Evolutionary conservation across 2,113 vertebrate species (phyloP), one percentile per base, ranked within the genome.

Genomic region (Cromileptes altivelis): DNA sequence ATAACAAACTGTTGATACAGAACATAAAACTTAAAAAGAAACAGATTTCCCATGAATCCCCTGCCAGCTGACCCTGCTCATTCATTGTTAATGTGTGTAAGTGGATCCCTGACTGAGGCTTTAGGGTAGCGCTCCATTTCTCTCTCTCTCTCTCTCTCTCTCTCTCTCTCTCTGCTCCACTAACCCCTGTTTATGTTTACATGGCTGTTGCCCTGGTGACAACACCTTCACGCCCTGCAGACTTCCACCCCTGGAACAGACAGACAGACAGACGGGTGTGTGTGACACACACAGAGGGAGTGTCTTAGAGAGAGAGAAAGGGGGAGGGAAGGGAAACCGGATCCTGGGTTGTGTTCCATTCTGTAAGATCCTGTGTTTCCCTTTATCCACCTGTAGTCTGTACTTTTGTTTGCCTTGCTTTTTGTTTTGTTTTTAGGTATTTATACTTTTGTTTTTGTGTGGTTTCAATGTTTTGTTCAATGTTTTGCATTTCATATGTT

Each of bases 161-260:
- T 55, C 21, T 23, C 72, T 57, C 69, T 67, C 40, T 0, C 33
- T 47, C 50, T 30, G 67, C 77, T 70, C 72, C 5, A 21, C 75
- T 64, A 50, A 57, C 62, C 5, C 47, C 40, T 94, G 85, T 95
- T 93, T 91, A 57, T 95, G 91, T 96, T 94, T 91, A 88, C 75
- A n/a, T 4, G 85, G 61, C 70, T 86, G 88, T 83, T 62, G 15
- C 93, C 69, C 55, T n/a, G 74, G 92, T 13, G 61, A 94, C 90
- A 10, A 25, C 58, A 62, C 68, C 56, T 63, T 56, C 77, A 81
- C 83, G 64, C 88, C 87, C 72, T 40, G 63, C 27, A 68, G 85
- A 80, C 87, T 93, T 89, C 80, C 56, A 91, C 62, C 82, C 21
- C 75, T 85, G 86, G 80, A 65, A 75, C 57, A 6, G 27, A 40